Evolutionary conservation across 2,113 vertebrate genomes (phyloP).

Genomic region (Ivindomyrus marchei): DNA sequence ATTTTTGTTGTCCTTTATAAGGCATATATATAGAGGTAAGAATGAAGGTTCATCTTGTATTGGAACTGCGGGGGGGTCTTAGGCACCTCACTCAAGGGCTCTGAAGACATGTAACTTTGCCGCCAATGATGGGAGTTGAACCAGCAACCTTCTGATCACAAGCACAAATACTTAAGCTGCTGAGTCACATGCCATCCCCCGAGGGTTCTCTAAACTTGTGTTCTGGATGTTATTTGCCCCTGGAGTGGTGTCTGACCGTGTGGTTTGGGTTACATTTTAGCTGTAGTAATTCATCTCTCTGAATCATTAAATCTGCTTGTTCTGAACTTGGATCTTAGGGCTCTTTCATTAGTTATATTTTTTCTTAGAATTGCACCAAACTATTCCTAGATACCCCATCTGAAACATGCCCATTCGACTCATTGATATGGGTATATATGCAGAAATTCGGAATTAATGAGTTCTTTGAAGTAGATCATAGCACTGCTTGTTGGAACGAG

Average conservation of each 20-base stretch:
- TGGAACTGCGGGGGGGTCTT: neutral
- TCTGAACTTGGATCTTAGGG: neutral
- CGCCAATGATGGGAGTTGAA: neutral
- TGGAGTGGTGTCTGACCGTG: neutral
- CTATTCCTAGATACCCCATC: neutral
- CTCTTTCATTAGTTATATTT: neutral
- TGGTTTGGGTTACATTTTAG: neutral
- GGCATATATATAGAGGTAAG: neutral
- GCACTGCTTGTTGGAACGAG: conserved; percentile 21
- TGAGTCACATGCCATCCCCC: neutral
- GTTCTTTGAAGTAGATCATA: conserved; percentile 30
- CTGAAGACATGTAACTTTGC: neutral
- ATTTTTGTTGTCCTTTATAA: neutral
- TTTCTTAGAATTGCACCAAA: neutral
- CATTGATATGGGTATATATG: conserved; percentile 35
- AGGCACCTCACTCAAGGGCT: neutral
- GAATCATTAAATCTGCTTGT: neutral
- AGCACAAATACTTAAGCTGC: neutral
- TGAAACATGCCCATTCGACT: conserved; percentile 15
- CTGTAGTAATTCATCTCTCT: neutral
- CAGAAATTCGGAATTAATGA: conserved; percentile 30
- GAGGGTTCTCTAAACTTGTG: neutral
- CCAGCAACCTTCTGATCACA: neutral
- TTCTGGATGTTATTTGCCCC: neutral
- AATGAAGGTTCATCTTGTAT: neutral